Base-by-base conservation (phyloP, 2,888 invertebrate species). In the Cephus spinipes region DNA sequence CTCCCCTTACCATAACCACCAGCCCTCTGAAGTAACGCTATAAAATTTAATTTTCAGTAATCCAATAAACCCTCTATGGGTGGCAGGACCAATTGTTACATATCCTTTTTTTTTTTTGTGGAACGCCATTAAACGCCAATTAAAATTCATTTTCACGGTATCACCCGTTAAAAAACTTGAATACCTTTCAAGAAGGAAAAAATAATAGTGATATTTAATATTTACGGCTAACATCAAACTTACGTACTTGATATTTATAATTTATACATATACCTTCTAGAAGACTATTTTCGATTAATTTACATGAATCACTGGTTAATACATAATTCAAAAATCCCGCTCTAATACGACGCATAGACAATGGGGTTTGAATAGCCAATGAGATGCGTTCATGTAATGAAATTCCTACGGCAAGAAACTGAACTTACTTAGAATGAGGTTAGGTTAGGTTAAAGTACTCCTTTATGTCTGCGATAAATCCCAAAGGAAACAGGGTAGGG, bases 41-140 rank as follows among this genome's bases (percentile, higher is more conserved):
- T 79, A 76, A 79, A 80, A 83, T 83, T 81, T 74, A 78, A 82
- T 83, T 83, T 80, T 79, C 79, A 12, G 78, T 73, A 79, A 77
- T 73, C 76, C 80, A 79, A 79, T 82, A 81, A 81, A 80, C 76
- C 75, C 79, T 79, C 79, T 77, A 73, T 73, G 30, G 78, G 6
- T 15, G 40, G 40, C 23, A 15, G 23, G 23, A 55, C 6, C 40
- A 4, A 55, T 55, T 40, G 40, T 40, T 40, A 40, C 15, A 40
- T 15, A 30, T 32, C 11, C 11, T 35, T 31, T 31, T 69, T 32
- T 32, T 32, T 15, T 15, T 71, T 30, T 12, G 71, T n/a, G 31
- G 12, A 30, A 32, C 3, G 30, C 71, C 30, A 71, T 71, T 71
- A 71, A 71, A 71, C 15, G 30, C 31, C 71, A 32, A 31, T 32